A percentile compares a stretch with the other conserved stretches of the same genome.
phyloP scores from a whole-genome alignment of 2,888 invertebrate genomes.

The Watsonalla cultraria region DNA sequence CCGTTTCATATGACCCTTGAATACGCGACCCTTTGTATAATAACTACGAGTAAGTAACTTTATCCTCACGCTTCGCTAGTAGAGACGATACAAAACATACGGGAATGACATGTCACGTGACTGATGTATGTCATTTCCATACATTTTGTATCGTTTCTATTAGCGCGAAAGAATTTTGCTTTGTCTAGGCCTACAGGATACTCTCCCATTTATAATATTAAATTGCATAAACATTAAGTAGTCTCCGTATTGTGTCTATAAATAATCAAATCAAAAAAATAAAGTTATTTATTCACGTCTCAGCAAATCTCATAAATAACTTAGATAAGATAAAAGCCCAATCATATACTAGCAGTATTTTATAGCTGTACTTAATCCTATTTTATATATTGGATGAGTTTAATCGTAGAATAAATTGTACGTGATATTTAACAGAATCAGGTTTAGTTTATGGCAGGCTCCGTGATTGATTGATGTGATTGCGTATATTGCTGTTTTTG shows the following conservation, averaged over 20 bases:
- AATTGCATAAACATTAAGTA: background rate
- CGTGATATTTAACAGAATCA: conserved; percentile 14
- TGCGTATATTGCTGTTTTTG: conserved; percentile 1
- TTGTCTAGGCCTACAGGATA: no score
- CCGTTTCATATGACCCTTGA: no score
- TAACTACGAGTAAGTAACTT: no score
- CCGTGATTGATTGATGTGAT: conserved; percentile 12
- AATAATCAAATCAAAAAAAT: background rate
- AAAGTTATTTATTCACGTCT: background rate
- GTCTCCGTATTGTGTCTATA: background rate
- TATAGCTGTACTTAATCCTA: background rate
- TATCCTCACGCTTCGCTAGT: no score
- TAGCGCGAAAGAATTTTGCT: no score
- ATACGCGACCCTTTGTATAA: no score
- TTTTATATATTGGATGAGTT: conserved; percentile 11
- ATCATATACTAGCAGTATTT: background rate
- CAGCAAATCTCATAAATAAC: background rate
- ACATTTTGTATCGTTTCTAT: no score
- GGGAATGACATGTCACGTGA: no score
- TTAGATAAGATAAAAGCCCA: background rate
- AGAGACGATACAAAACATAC: no score
- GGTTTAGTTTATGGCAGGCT: conserved; percentile 12
- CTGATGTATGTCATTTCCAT: no score
- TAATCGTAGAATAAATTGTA: conserved; percentile 18
- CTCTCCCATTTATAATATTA: no score